Percentiles rank a stretch among this genome's conserved stretches.
Conservation (phyloP, 2,797 vertebrate genomes). For the Tarsius wallacei region DNA sequence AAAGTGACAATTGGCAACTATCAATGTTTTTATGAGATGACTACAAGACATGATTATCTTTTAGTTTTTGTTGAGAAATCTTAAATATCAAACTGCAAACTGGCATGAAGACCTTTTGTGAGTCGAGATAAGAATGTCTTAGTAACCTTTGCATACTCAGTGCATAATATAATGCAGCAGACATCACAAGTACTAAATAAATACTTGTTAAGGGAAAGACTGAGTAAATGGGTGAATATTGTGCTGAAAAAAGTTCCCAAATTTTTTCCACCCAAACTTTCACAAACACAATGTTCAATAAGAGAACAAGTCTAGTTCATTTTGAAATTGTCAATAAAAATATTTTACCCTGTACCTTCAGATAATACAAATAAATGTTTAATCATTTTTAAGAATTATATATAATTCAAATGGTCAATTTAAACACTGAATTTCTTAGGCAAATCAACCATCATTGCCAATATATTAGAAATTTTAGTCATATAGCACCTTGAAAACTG, state of each 20-base stretch:
- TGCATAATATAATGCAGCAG: not conserved
- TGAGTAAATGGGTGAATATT: not conserved
- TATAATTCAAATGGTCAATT: not conserved
- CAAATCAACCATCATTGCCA: not conserved
- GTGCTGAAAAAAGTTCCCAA: not conserved
- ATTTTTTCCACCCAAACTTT: not conserved
- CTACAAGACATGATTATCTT: not conserved
- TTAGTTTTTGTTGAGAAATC: not conserved
- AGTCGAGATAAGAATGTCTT: not conserved
- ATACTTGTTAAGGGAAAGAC: not conserved
- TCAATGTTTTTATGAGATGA: not conserved
- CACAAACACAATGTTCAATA: not conserved
- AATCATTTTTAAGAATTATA: not conserved
- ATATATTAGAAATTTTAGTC: not conserved
- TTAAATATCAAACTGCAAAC: not conserved
- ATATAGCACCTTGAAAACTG: not conserved
- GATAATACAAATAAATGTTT: not conserved
- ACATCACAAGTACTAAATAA: not conserved
- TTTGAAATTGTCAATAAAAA: not conserved
- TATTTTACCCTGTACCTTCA: not conserved
- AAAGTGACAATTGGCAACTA: not conserved
- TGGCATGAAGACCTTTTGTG: not conserved
- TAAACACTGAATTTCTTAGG: not conserved
- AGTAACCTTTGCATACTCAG: not conserved
- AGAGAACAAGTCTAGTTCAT: not conserved